Conservation (phyloP, 2,797 vertebrate genomes). For the Lagorchestes hirsutus region DNA sequence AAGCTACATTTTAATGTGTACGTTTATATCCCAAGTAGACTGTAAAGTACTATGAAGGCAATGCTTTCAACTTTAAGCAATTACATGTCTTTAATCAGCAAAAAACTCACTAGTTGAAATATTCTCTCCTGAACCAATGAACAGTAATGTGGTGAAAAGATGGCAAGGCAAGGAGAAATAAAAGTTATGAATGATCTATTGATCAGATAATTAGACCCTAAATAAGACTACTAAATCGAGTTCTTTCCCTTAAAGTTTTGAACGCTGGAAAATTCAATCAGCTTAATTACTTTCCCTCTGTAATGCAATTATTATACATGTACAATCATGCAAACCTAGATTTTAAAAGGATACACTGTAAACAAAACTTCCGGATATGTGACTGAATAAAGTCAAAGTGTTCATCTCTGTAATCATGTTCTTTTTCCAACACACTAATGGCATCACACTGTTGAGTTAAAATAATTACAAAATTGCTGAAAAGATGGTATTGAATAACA, state of each 20-base stretch:
- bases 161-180: not conserved
- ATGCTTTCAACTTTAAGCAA: not conserved
- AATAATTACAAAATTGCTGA: conserved; percentile 54
- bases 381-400: conserved; percentile 99
- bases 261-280: not conserved
- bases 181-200: not conserved
- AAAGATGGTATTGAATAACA: not conserved
- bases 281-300: conserved; percentile 24
- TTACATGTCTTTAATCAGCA: not conserved
- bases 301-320: conserved; percentile 42
- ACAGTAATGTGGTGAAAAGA: not conserved
- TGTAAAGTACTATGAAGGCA: not conserved
- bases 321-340: not conserved
- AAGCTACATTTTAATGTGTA: not conserved
- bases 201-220: not conserved
- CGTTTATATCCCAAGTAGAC: not conserved
- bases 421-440: conserved; percentile 97
- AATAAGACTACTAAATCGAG: not conserved
- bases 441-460: conserved; percentile 93
- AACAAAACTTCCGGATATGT: conserved; percentile 96
- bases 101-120: not conserved
- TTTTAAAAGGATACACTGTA: conserved; percentile 96
- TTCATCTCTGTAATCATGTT: conserved; percentile 99
- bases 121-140: not conserved
- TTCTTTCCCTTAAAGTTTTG: not conserved